phyloP scores from a whole-genome alignment of 2,797 vertebrate species.

The Cyprinella venusta region DNA sequence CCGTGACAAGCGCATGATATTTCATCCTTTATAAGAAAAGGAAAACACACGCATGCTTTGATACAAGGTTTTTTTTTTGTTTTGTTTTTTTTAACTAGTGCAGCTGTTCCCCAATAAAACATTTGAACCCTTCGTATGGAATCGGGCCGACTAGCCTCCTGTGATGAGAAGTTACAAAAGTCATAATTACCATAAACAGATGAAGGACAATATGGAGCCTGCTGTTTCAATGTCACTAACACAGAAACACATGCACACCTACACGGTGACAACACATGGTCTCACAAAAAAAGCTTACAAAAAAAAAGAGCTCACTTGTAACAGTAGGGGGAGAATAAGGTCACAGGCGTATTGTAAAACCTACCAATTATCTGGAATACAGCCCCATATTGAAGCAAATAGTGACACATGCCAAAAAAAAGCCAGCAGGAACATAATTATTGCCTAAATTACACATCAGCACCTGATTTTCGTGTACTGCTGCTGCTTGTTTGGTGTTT shows the following conservation, averaged over 20 bases:
- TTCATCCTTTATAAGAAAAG: slow-evolving; percentile 59
- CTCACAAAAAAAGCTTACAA: background rate
- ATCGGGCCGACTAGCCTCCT: slow-evolving; percentile 68
- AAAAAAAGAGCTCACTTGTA: slow-evolving; percentile 60
- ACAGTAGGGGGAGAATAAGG: slow-evolving; percentile 63
- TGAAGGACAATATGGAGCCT: slow-evolving; percentile 73
- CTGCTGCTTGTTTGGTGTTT: background rate
- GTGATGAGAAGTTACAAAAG: slow-evolving; percentile 70
- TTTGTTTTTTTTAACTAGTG: slow-evolving; percentile 35
- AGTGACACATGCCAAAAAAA: background rate
- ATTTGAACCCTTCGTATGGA: slow-evolving; percentile 71
- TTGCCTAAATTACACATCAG: slow-evolving; percentile 7
- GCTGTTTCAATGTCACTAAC: slow-evolving; percentile 69
- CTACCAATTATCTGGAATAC: slow-evolving; percentile 15
- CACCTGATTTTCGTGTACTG: background rate
- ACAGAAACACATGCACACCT: slow-evolving; percentile 36
- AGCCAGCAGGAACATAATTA: background rate
- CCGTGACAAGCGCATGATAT: slow-evolving; percentile 60
- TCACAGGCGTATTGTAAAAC: slow-evolving; percentile 27
- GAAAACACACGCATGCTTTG: slow-evolving; percentile 5
- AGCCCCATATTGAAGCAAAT: background rate
- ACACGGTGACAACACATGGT: slow-evolving; percentile 10
- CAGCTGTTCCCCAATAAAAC: slow-evolving; percentile 75
- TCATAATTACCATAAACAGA: slow-evolving; percentile 77
- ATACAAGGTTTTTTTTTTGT: slow-evolving; percentile 4